Evolutionary conservation across 2,797 vertebrate genomes (phyloP), one percentile per base, ranked within the genome.

Genomic region (Amniataba percoides): DNA sequence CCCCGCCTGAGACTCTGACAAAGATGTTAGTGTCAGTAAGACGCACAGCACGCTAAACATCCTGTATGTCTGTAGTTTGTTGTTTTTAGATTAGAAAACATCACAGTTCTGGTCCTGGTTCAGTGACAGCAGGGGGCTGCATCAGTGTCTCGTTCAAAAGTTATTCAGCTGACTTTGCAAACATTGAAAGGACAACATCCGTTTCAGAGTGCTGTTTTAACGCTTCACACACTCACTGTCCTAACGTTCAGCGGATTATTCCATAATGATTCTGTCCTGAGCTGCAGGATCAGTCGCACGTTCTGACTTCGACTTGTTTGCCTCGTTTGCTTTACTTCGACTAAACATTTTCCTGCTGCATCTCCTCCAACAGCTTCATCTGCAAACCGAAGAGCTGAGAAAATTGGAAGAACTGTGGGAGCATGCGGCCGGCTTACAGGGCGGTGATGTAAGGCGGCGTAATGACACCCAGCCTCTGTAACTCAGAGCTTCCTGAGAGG

Each of bases 371-470:
- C 23, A 15, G 60, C 49, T 67, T 73, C 64, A 83, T 79, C 63
- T 74, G 67, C 60, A 71, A 85, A 82, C 25, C 1, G 61, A 31
- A 18, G 48, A 60, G 31, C 52, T 19, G 16, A 67, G 61, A 21
- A 36, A 63, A 60, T 78, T 15, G 71, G 43, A 13, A 53, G 59
- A 31, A 58, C 8, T 10, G 40, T 34, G 79, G n/a, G 7, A 52
- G 57, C 14, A 6, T 61, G 56, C 55, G 42, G 65, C 61, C 46
- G 62, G 70, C 74, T 81, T 77, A 80, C 73, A 63, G 64, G 64
- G n/a, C 66, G 2, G 59, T 84, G 81, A 89, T 82, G 83, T 75
- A 83, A 83, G 46, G 10, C 6, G 8, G n/a, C 36, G 14, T 19
- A 64, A 59, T 62, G 74, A 58, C 57, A 65, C 71, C 46, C 82